Conservation (phyloP, 1,140 invertebrate species). For the Aporrectodea caliginosa region DNA sequence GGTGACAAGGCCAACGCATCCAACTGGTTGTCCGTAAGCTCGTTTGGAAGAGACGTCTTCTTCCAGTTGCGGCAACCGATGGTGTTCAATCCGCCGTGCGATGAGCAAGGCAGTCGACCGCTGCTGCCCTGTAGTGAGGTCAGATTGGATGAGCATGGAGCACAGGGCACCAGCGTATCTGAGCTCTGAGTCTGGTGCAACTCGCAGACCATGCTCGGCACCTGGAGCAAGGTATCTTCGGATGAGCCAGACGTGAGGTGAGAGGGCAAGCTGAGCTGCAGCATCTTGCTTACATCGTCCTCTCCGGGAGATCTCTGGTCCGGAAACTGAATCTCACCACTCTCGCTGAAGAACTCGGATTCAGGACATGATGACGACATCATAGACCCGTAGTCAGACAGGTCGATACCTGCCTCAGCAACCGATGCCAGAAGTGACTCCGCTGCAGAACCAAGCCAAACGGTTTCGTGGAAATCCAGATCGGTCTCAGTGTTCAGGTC, state of each 20-base stretch:
- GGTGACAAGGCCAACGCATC: neutral
- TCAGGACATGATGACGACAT: neutral
- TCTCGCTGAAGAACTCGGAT: neutral
- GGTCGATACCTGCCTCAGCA: neutral
- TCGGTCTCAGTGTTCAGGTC: conserved; percentile 15
- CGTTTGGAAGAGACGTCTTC: neutral
- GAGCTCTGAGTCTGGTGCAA: neutral
- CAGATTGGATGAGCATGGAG: neutral
- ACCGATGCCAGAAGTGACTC: neutral
- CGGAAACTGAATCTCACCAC: neutral
- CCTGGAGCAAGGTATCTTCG: neutral
- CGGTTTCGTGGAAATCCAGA: conserved; percentile 1
- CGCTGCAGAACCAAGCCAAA: neutral
- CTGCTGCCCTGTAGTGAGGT: neutral
- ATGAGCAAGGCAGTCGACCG: neutral
- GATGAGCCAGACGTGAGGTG: neutral
- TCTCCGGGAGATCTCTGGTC: neutral
- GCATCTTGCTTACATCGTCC: neutral
- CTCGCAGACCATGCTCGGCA: neutral
- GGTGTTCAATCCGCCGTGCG: neutral
- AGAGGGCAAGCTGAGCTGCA: neutral
- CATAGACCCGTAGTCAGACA: neutral
- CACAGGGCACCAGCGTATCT: neutral
- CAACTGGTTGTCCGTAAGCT: neutral
- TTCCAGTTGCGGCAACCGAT: neutral